Evolutionary conservation across 2,888 invertebrate species (phyloP), one percentile per base, ranked within the genome.

Genomic region (Coleophora deauratella): DNA sequence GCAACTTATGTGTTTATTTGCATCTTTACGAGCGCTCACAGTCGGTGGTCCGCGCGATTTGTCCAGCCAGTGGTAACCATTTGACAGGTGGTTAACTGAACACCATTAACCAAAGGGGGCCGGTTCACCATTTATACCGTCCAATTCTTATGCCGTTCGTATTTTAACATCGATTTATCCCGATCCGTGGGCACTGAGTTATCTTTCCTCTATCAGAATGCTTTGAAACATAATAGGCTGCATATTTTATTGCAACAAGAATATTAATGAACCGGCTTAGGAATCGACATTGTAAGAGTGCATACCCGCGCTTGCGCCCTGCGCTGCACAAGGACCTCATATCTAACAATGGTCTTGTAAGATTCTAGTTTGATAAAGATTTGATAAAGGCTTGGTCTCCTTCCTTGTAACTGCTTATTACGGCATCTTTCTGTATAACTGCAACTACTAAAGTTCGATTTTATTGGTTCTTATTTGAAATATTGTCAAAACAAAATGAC

Each of bases 1-100:
- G 10, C 21, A 12, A 40, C 15, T 40, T 40, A 40, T 35, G 39
- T 14, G 33, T 21, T 21, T 21, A 77, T 79, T 76, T 71, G 67
- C 76, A 78, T 77, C 70, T 78, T 78, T 77, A 80, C 72, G 74
- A 73, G 65, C 55, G 52, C 55, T 55, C 76, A 50, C 78, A 43
- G 78, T 68, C 63, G 81, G 84, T 77, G 84, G 82, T 73, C 81
- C 52, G 51, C 49, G 68, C 71, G 72, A 79, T 81, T 77, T 77
- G 79, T 80, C 65, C 66, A 47, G 64, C 57, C 57, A 63, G 72
- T 73, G 66, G 69, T 69, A 58, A 69, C 66, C 68, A 58, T 63
- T 60, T 72, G 77, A 76, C 77, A 74, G 73, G 57, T 65, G 72
- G 66, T 72, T 73, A 73, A 70, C 67, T 62, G 65, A 67, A 62